Conservation (phyloP, 2,113 vertebrate species). For the Zeus faber region DNA sequence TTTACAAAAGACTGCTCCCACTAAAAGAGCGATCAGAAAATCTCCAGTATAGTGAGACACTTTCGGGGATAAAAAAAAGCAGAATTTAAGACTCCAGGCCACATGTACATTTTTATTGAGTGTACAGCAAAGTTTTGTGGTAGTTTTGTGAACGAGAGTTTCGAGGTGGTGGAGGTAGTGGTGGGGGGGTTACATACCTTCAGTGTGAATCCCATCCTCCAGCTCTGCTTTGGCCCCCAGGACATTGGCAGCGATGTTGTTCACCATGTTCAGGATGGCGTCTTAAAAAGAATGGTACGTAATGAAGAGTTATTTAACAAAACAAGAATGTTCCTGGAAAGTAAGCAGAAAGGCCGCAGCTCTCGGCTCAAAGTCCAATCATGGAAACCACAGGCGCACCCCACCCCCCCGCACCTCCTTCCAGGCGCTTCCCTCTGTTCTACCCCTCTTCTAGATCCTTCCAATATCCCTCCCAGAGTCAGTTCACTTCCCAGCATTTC, state of each 20-base stretch:
- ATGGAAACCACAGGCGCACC: constrained; percentile 6
- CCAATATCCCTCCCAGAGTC: not conserved
- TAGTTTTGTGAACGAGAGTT: too few relatives aligned
- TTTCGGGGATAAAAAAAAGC: not conserved
- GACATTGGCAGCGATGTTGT: constrained; percentile 98
- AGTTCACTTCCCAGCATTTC: not conserved
- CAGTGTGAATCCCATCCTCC: constrained; percentile 73
- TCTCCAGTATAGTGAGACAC: too few relatives aligned
- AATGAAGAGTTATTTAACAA: constrained; percentile 7
- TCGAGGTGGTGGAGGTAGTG: not conserved
- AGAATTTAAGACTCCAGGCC: not conserved
- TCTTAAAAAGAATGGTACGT: constrained; percentile 72
- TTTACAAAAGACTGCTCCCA: too few relatives aligned
- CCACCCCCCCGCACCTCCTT: too few relatives aligned
- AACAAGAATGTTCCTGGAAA: not conserved
- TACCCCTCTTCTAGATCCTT: not conserved
- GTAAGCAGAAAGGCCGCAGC: not conserved
- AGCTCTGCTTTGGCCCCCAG: constrained; percentile 86
- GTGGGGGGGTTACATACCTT: constrained; percentile 73
- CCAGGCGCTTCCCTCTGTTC: not conserved
- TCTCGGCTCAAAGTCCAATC: not conserved
- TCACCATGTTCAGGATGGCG: constrained; percentile 97
- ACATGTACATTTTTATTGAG: too few relatives aligned
- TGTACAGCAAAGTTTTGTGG: too few relatives aligned
- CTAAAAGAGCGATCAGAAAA: too few relatives aligned